phyloP scores from a whole-genome alignment of 2,888 invertebrate genomes.

The Phragmatobia fuliginosa region DNA sequence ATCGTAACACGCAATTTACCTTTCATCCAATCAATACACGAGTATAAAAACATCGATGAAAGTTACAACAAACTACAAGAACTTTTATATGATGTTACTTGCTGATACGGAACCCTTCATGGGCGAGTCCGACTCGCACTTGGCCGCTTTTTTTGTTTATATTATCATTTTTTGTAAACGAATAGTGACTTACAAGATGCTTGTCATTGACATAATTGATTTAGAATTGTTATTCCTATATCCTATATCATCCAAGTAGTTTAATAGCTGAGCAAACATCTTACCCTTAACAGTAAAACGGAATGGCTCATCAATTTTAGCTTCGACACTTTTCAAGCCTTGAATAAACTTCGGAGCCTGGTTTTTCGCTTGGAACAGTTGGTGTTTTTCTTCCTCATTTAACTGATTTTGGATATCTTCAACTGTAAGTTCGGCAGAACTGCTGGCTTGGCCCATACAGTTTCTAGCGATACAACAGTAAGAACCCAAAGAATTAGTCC shows the following conservation, averaged over 20 bases:
- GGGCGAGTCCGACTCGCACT: no score
- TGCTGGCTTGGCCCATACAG: slow-evolving; percentile 96
- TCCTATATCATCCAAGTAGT: background rate
- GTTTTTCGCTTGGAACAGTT: slow-evolving; percentile 89
- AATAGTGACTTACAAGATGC: background rate
- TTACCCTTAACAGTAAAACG: slow-evolving; percentile 93
- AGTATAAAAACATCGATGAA: no score
- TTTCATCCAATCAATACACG: no score
- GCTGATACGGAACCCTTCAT: no score
- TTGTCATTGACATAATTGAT: no score
- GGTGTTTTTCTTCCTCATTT: slow-evolving; percentile 94
- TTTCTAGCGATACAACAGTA: slow-evolving; percentile 96
- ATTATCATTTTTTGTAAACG: background rate
- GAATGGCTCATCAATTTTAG: slow-evolving; percentile 93
- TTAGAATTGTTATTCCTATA: background rate
- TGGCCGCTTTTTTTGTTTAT: no score
- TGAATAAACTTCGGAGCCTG: slow-evolving; percentile 94
- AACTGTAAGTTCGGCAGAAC: slow-evolving; percentile 94
- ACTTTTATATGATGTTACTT: no score
- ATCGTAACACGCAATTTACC: no score
- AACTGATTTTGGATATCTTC: slow-evolving; percentile 96
- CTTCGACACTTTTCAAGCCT: slow-evolving; percentile 93
- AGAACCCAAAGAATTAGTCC: slow-evolving; percentile 94
- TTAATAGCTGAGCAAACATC: background rate
- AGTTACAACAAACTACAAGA: no score